Conservation (phyloP, 2,888 invertebrate species). For the Syrista parreyssii region DNA sequence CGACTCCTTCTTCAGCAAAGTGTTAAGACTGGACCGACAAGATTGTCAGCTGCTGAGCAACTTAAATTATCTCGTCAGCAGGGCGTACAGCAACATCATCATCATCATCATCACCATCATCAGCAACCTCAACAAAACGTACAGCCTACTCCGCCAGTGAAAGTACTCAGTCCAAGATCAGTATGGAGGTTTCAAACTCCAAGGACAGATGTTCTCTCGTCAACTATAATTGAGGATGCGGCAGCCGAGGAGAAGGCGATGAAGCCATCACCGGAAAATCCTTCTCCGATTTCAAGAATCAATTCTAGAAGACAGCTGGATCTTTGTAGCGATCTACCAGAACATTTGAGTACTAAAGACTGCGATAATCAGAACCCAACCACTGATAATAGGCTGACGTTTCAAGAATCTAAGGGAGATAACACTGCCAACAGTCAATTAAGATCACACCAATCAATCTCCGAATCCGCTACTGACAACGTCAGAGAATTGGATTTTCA, state of each 20-base stretch:
- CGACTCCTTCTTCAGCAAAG: slow-evolving; percentile 82
- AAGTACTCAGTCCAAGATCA: slow-evolving; percentile 77
- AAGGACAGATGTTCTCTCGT: slow-evolving; percentile 85
- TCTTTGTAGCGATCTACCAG: slow-evolving; percentile 23
- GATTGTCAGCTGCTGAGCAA: slow-evolving; percentile 83
- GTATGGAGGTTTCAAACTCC: slow-evolving; percentile 81
- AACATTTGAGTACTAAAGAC: neutral
- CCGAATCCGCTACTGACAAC: neutral
- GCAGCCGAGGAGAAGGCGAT: slow-evolving; percentile 78
- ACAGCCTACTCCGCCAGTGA: slow-evolving; percentile 61
- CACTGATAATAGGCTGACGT: neutral
- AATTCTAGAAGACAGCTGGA: slow-evolving; percentile 48
- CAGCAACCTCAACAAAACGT: slow-evolving; percentile 58
- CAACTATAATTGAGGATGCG: slow-evolving; percentile 87
- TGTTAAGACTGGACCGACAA: slow-evolving; percentile 73
- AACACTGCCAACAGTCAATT: neutral
- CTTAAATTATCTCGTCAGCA: slow-evolving; percentile 75
- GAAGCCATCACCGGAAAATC: slow-evolving; percentile 59
- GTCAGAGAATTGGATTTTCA: neutral
- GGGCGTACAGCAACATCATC: slow-evolving; percentile 47
- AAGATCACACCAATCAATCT: neutral
- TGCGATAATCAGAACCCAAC: neutral
- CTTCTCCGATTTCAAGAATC: slow-evolving; percentile 40
- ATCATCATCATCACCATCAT: slow-evolving; percentile 62
- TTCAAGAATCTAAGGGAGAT: neutral